Evolutionary conservation across 2,797 vertebrate species (phyloP), one percentile per base, ranked within the genome.

Genomic region (Carapus acus): DNA sequence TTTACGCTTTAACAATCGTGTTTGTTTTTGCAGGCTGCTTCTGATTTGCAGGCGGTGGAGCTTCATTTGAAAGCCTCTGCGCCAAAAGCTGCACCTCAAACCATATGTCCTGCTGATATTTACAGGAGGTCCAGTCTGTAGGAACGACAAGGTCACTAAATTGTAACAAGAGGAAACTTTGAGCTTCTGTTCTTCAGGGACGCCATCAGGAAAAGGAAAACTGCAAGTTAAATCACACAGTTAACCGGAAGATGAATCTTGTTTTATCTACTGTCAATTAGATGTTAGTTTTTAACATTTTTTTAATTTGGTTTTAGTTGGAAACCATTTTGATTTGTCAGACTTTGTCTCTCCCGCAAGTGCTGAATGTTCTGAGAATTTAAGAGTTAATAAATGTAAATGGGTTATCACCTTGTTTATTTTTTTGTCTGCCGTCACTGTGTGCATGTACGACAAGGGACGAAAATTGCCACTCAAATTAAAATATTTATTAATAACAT

Each of bases 311-410:
- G 54, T 83, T 85, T 86, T 80, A 81, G 78, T 83, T 87, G 6
- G 2, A 65, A 73, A 54, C 27, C 15, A 59, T 68, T 59, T 67
- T 59, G 18, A 54, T 76, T 70, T 78, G 65, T 67, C 67, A 67
- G 55, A 62, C 69, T 65, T 73, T 59, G 67, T 43, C 54, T 71
- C 60, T 80, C 61, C 69, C 83, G 70, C 66, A 84, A 84, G 84
- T 88, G 78, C 82, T 84, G 83, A 87, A 86, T 90, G 89, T 90
- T 88, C 71, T 58, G 54, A 86, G 73, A 86, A 80, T 82, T 71
- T n/a, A 76, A 79, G 76, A 78, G 77, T 69, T 50, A 83, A 80
- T 81, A 83, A 83, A 83, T 71, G 62, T 79, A 81, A 83, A 80
- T 76, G 76, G 71, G 61, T 77, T 71, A 61, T 69, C 65, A 69